phyloP scores from a whole-genome alignment of 1,140 invertebrate species.

The Lepeophtheirus salmonis region DNA sequence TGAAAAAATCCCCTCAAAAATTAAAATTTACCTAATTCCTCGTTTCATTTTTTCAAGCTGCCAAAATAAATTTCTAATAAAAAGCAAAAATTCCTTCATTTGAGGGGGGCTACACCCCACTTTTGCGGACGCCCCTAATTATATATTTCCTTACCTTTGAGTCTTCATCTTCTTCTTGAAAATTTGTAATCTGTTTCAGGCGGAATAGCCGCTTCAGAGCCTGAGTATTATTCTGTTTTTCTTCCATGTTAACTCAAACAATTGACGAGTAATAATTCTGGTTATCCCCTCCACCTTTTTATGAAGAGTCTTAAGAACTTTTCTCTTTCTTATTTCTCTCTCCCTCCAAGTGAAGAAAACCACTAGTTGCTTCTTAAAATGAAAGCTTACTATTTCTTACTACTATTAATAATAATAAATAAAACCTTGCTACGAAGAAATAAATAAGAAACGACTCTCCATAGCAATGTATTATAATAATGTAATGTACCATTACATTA shows the following conservation, averaged over 20 bases:
- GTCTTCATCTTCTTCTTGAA: neutral
- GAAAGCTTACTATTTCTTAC: too few species aligned
- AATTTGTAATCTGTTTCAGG: neutral
- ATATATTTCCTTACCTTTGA: neutral
- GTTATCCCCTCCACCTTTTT: neutral
- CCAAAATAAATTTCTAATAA: neutral
- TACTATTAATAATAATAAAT: too few species aligned
- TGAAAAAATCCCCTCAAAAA: neutral
- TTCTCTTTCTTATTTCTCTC: neutral
- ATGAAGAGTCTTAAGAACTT: neutral
- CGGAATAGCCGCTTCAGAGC: neutral
- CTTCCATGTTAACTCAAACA: neutral
- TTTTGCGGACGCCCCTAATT: neutral
- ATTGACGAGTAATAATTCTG: neutral
- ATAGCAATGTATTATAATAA: too few species aligned
- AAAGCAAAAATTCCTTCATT: too few species aligned
- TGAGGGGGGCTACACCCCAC: too few species aligned
- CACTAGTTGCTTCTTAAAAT: neutral
- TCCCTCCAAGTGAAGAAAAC: too few species aligned
- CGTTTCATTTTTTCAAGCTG: neutral
- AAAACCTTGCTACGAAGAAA: too few species aligned
- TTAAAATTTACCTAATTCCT: neutral
- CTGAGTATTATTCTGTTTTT: neutral
- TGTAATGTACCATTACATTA: too few species aligned
- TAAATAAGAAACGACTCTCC: too few species aligned